A percentile compares a stretch with the other conserved stretches of the same genome.
phyloP scores from a whole-genome alignment of 2,113 vertebrate species.

The Tetrax tetrax region DNA sequence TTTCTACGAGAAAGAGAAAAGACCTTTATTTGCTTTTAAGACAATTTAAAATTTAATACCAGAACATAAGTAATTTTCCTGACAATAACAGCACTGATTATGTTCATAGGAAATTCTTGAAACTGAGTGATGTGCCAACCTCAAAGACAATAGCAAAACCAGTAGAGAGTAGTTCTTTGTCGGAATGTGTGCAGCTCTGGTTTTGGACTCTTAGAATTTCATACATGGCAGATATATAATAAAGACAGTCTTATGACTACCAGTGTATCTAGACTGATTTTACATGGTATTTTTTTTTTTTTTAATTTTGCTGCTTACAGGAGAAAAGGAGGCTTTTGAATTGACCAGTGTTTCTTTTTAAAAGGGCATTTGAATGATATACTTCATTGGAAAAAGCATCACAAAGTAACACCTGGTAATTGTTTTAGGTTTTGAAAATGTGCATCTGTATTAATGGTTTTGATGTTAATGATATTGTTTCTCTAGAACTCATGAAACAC shows the following conservation, averaged over 20 bases:
- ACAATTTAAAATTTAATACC: not conserved
- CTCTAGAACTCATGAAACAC: not conserved
- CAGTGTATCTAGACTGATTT: not conserved
- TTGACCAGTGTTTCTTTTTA: not conserved
- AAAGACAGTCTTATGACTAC: not conserved
- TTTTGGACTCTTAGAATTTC: not conserved
- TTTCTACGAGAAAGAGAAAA: not conserved
- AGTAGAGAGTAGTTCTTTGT: not conserved
- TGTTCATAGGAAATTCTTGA: constrained; percentile 4
- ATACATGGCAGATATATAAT: not conserved
- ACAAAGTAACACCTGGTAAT: not conserved
- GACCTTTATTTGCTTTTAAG: constrained; percentile 23
- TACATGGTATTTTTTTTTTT: not conserved
- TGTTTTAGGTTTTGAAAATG: not conserved
- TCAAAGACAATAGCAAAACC: not conserved
- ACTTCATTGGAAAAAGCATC: not conserved
- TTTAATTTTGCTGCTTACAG: not conserved
- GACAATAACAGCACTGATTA: not conserved
- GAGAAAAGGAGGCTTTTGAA: not conserved
- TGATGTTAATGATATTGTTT: not conserved
- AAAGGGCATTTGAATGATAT: not conserved
- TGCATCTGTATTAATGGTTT: not conserved
- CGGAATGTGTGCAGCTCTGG: not conserved
- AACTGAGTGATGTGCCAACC: not conserved
- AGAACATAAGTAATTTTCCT: not conserved